These are phyloP conservation scores for Nowickia ferox DNA, from an alignment of 2,888 invertebrate genomes.

Conservation along the genomic window DNA sequence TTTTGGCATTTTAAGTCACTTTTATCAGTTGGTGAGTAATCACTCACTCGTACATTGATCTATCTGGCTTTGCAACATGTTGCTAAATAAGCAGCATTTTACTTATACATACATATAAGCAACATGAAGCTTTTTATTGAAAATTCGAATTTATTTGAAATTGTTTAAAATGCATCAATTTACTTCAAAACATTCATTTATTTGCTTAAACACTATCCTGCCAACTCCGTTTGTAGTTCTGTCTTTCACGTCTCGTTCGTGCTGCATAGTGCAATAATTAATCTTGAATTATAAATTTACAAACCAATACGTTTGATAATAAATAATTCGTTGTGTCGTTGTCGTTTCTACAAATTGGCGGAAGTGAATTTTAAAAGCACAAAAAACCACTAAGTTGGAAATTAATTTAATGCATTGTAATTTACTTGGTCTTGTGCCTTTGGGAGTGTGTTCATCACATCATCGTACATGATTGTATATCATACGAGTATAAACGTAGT, in stretches of 20 bases:
- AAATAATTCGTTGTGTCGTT: constrained; percentile 51
- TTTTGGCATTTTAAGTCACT: no score
- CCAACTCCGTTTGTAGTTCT: neutral
- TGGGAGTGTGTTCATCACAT: constrained; percentile 38
- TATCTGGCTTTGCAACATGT: no score
- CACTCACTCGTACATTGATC: no score
- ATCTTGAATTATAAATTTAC: constrained; percentile 49
- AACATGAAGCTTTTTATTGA: neutral
- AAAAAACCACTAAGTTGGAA: constrained; percentile 29
- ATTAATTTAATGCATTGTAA: constrained; percentile 58
- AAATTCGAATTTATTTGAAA: neutral
- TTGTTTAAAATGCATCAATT: neutral
- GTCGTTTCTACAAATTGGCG: constrained; percentile 62
- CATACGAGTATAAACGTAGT: constrained; percentile 16
- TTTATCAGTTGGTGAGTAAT: no score
- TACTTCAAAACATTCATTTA: constrained; percentile 9
- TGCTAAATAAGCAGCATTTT: no score
- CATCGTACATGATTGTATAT: constrained; percentile 5
- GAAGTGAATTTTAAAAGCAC: constrained; percentile 52
- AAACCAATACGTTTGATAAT: constrained; percentile 57
- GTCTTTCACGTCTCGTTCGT: neutral
- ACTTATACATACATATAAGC: neutral
- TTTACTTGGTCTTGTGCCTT: constrained; percentile 49
- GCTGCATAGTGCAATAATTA: constrained; percentile 49
- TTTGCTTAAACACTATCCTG: neutral